Evolutionary conservation across 2,888 invertebrate species (phyloP).

Genomic region (Pimpla rufipes): DNA sequence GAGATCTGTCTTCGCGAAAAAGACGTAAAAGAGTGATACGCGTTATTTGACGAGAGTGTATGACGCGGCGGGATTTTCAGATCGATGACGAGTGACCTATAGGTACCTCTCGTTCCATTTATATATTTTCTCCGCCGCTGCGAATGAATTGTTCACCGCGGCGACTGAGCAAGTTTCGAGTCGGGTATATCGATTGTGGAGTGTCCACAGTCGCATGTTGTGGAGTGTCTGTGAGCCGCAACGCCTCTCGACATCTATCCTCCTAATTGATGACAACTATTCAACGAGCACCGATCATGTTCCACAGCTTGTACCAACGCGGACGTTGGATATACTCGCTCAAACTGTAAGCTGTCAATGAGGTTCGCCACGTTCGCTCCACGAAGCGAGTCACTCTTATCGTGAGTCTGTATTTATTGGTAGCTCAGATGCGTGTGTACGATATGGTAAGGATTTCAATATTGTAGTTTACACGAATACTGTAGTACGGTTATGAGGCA

Average conservation of each 20-base stretch:
- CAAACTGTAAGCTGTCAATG: not conserved
- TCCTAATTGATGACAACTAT: slow-evolving; percentile 53
- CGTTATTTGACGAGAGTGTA: slow-evolving; percentile 2
- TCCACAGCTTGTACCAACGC: slow-evolving; percentile 19
- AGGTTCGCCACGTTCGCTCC: not conserved
- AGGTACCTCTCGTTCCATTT: not conserved
- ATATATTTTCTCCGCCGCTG: not conserved
- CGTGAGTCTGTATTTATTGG: too few species aligned
- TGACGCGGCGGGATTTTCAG: slow-evolving; percentile 21
- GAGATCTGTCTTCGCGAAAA: slow-evolving; percentile 5
- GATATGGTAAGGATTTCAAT: too few species aligned
- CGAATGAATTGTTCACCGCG: not conserved
- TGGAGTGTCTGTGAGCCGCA: not conserved
- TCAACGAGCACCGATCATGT: slow-evolving; percentile 45
- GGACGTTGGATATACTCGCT: slow-evolving; percentile 26
- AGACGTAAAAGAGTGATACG: slow-evolving; percentile 1
- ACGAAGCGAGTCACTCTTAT: not conserved
- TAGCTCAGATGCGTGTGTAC: too few species aligned
- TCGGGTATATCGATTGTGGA: not conserved
- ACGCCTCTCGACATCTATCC: slow-evolving; percentile 27
- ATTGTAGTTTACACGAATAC: too few species aligned
- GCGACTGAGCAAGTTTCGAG: not conserved
- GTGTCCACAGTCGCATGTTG: not conserved
- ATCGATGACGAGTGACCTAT: slow-evolving; percentile 10
- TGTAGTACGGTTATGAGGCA: too few species aligned